Conservation (phyloP, 2,113 vertebrate genomes). For the Oncorhynchus masou region DNA sequence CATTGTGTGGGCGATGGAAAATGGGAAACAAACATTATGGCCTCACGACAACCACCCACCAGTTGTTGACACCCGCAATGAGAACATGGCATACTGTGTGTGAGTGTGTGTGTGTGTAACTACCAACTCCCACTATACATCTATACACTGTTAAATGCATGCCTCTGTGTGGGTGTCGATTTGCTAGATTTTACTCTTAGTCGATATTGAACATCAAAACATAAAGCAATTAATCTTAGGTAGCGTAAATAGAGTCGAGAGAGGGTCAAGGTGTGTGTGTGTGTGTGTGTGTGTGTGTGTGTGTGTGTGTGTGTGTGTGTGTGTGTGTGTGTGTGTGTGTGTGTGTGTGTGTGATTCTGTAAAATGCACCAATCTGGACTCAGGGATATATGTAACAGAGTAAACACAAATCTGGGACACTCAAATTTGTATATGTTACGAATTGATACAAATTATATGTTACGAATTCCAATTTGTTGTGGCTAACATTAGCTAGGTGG, state of each 20-base stretch:
- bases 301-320: slow-evolving; percentile 26
- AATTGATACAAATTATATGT: too few relatives aligned
- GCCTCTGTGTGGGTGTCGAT: slow-evolving; percentile 27
- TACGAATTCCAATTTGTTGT: too few relatives aligned
- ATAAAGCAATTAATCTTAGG: slow-evolving; percentile 50
- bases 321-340: slow-evolving; percentile 22
- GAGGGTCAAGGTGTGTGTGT: slow-evolving; percentile 19
- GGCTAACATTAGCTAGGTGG: too few relatives aligned
- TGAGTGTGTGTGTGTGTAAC: slow-evolving; percentile 19
- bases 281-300: slow-evolving; percentile 15
- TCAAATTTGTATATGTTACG: too few relatives aligned
- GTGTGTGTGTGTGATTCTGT: slow-evolving; percentile 6
- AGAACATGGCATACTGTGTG: slow-evolving; percentile 43
- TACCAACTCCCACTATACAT: slow-evolving; percentile 26
- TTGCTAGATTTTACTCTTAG: slow-evolving; percentile 32
- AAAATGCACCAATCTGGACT: not conserved
- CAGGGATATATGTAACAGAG: not conserved
- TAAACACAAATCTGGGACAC: too few relatives aligned
- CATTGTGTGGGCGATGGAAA: slow-evolving; percentile 39
- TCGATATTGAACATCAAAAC: slow-evolving; percentile 46
- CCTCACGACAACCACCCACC: slow-evolving; percentile 37
- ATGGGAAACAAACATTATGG: slow-evolving; percentile 53
- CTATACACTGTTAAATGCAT: slow-evolving; percentile 16
- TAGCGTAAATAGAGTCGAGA: slow-evolving; percentile 7
- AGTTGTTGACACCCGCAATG: slow-evolving; percentile 54